Conservation (phyloP, 2,113 vertebrate genomes). For the Hydrolagus affinis region DNA sequence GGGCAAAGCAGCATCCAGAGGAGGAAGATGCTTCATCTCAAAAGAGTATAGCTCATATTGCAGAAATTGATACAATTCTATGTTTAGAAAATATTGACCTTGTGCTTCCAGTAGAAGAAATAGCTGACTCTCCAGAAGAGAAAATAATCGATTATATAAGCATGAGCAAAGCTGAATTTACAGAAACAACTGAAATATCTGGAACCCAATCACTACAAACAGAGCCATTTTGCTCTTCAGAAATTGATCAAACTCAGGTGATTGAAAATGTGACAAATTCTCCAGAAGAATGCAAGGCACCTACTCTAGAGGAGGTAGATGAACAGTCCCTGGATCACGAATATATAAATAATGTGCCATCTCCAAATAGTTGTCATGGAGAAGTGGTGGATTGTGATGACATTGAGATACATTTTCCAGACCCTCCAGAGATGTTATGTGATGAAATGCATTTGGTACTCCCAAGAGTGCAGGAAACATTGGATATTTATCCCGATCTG, state of each 20-base stretch:
- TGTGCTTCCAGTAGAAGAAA: not conserved
- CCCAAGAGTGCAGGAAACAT: not conserved
- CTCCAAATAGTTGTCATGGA: not conserved
- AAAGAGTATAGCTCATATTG: not conserved
- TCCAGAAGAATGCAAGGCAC: not conserved
- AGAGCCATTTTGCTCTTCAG: not conserved
- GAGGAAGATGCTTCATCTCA: not conserved
- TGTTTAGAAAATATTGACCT: not conserved
- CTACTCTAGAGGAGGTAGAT: not conserved
- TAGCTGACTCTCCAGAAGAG: not conserved
- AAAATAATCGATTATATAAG: not conserved
- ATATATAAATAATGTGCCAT: not conserved
- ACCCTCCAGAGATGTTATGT: not conserved
- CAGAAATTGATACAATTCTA: not conserved
- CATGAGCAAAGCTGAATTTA: not conserved
- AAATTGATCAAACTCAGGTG: not conserved
- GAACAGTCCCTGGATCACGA: not conserved
- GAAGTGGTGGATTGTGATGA: not conserved
- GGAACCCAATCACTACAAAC: not conserved
- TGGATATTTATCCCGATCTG: not conserved
- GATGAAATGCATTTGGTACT: not conserved
- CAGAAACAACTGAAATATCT: not conserved
- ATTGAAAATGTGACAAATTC: not conserved
- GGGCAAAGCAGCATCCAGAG: not conserved
- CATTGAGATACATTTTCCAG: not conserved